phyloP scores from a whole-genome alignment of 2,888 invertebrate genomes.

The Nomada lathburiana region DNA sequence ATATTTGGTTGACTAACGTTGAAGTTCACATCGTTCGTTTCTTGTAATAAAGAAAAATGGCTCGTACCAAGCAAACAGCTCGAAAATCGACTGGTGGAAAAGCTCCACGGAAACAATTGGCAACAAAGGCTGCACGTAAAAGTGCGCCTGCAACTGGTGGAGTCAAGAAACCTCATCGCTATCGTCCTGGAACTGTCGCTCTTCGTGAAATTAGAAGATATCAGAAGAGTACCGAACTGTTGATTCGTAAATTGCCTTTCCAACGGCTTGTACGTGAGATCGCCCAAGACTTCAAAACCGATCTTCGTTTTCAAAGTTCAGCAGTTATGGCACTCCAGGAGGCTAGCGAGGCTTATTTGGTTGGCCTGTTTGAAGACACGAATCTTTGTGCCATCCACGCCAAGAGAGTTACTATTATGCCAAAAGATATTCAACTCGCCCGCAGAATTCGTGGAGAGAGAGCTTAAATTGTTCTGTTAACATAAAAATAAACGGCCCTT shows the following conservation, averaged over 20 bases:
- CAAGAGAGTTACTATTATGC: constrained; percentile 68
- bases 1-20: background rate
- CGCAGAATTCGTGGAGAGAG: constrained; percentile 93
- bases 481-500: background rate
- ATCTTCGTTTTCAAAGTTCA: constrained; percentile 89
- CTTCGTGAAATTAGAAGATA: constrained; percentile 90
- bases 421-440: constrained; percentile 68
- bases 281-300: constrained; percentile 91
- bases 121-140: constrained; percentile 89
- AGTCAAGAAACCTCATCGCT: constrained; percentile 85
- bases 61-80: constrained; percentile 91
- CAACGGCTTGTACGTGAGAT: constrained; percentile 90
- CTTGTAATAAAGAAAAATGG: constrained; percentile 84
- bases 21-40: rapidly evolving
- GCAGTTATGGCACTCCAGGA: constrained; percentile 89
- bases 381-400: constrained; percentile 68
- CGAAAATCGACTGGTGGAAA: constrained; percentile 89
- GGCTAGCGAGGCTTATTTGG: constrained; percentile 77
- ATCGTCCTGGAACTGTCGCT: constrained; percentile 89
- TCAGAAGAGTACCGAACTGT: constrained; percentile 90
- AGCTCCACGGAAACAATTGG: constrained; percentile 87
- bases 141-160: constrained; percentile 90
- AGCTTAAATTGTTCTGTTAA: constrained; percentile 83
- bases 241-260: constrained; percentile 90
- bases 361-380: constrained; percentile 66